A percentile compares a stretch with the other conserved stretches of the same genome.
phyloP scores from a whole-genome alignment of 2,888 invertebrate species.

The Thereva unica region DNA sequence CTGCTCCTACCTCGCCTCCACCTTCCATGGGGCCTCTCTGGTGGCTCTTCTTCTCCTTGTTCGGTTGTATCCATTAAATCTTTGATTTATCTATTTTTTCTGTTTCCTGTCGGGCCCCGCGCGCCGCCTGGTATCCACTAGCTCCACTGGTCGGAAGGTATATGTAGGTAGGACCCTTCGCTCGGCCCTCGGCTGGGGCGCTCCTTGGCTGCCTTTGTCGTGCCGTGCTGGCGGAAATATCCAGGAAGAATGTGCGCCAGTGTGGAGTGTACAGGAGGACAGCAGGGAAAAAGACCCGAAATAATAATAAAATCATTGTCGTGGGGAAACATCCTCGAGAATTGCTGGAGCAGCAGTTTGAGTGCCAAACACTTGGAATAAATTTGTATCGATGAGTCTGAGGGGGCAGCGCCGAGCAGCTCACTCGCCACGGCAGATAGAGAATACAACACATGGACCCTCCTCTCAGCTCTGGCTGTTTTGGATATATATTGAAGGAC shows the following conservation, averaged over 20 bases:
- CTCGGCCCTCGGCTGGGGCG: too few relatives aligned
- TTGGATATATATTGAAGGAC: too few relatives aligned
- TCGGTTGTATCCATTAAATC: too few relatives aligned
- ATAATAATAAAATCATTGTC: conserved; percentile 33
- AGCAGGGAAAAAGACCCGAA: conserved; percentile 9
- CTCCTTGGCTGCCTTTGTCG: conserved; percentile 1
- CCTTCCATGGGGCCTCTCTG: neutral
- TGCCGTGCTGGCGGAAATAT: conserved; percentile 2
- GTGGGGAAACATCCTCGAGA: conserved; percentile 30
- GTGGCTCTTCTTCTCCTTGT: too few relatives aligned
- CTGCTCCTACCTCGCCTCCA: conserved; percentile 18
- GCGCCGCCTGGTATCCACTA: too few relatives aligned
- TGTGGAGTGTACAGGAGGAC: neutral
- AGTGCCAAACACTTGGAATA: conserved; percentile 32
- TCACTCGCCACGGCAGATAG: neutral
- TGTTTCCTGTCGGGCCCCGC: too few relatives aligned
- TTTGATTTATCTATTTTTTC: too few relatives aligned
- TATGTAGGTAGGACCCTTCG: too few relatives aligned
- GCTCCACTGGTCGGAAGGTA: too few relatives aligned
- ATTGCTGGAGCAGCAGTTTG: conserved; percentile 29
- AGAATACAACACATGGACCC: too few relatives aligned
- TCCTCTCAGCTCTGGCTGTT: too few relatives aligned
- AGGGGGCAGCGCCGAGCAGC: neutral
- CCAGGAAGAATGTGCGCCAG: neutral
- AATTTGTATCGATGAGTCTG: conserved; percentile 22